These are phyloP conservation scores for Gallinago undulata DNA, from an alignment of 2,113 vertebrate genomes.

Conservation along the genomic window DNA sequence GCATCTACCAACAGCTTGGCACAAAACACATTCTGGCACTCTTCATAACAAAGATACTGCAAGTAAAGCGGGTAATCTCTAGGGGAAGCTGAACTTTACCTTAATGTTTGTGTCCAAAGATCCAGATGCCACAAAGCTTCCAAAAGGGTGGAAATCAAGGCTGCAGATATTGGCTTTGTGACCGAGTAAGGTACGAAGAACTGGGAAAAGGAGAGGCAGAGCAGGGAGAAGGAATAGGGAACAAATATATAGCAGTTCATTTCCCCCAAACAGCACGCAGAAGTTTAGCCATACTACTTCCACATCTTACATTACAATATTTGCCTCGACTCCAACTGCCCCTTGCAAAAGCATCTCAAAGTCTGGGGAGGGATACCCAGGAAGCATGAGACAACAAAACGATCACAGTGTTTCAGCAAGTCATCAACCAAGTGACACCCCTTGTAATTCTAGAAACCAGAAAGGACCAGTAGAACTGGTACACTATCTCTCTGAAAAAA, in stretches of 20 bases:
- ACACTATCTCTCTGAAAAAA: background rate
- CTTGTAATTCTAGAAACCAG: background rate
- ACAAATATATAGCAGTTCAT: background rate
- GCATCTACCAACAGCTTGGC: background rate
- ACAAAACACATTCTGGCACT: background rate
- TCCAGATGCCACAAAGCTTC: slow-evolving; percentile 90
- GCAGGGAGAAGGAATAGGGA: background rate
- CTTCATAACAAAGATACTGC: background rate
- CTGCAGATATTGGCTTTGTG: slow-evolving; percentile 94
- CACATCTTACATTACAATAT: background rate
- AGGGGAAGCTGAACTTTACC: slow-evolving; percentile 66
- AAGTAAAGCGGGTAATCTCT: background rate
- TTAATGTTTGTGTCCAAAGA: slow-evolving; percentile 96
- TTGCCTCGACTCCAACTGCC: background rate
- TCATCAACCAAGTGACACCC: background rate
- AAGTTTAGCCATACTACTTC: background rate
- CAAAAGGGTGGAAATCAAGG: slow-evolving; percentile 92
- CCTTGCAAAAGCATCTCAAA: background rate
- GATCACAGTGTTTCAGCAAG: background rate
- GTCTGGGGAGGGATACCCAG: background rate
- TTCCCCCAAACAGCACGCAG: background rate
- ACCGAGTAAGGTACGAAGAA: slow-evolving; percentile 87
- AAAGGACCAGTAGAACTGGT: slow-evolving; percentile 21
- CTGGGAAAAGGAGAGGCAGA: slow-evolving; percentile 64
- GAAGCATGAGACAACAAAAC: background rate